Conservation (phyloP, 2,797 vertebrate species). For the Apogon talboti region DNA sequence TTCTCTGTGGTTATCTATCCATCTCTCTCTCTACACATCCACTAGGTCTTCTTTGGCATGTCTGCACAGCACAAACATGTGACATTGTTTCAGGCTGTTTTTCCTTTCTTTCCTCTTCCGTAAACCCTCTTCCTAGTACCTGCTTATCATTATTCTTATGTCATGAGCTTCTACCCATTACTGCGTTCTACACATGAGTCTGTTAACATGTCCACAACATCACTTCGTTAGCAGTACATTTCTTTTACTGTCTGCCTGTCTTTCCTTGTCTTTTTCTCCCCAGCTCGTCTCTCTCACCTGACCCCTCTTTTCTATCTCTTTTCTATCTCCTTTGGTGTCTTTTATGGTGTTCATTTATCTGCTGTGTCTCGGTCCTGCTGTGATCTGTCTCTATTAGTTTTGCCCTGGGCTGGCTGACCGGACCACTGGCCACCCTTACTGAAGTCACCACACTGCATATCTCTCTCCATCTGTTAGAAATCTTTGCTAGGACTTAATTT, state of each 20-base stretch:
- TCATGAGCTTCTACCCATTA: slow-evolving; percentile 4
- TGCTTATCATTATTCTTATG: slow-evolving; percentile 25
- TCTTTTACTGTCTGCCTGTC: slow-evolving; percentile 6
- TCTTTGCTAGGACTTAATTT: slow-evolving; percentile 27
- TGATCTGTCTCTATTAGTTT: slow-evolving; percentile 53
- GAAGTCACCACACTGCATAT: slow-evolving; percentile 5
- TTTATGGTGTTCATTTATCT: slow-evolving; percentile 42
- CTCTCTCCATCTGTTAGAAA: slow-evolving; percentile 20
- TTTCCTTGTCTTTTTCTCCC: background rate
- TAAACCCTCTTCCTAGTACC: background rate
- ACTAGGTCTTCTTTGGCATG: too few species aligned
- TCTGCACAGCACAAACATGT: slow-evolving; percentile 4
- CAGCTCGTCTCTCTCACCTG: slow-evolving; percentile 5
- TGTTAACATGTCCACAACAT: slow-evolving; percentile 8
- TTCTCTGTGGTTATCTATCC: slow-evolving; percentile 10
- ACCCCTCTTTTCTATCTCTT: background rate
- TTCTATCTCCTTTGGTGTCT: slow-evolving; percentile 15
- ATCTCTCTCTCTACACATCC: background rate
- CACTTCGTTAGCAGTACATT: slow-evolving; percentile 41
- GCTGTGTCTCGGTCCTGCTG: slow-evolving; percentile 13
- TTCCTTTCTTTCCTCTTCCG: background rate
- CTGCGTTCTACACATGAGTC: background rate
- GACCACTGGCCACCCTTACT: slow-evolving; percentile 28
- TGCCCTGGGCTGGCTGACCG: slow-evolving; percentile 20
- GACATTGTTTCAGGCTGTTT: slow-evolving; percentile 9